Evolutionary conservation across 2,797 vertebrate genomes (phyloP), one percentile per base, ranked within the genome.

Genomic region (Anisognathus igniventris): DNA sequence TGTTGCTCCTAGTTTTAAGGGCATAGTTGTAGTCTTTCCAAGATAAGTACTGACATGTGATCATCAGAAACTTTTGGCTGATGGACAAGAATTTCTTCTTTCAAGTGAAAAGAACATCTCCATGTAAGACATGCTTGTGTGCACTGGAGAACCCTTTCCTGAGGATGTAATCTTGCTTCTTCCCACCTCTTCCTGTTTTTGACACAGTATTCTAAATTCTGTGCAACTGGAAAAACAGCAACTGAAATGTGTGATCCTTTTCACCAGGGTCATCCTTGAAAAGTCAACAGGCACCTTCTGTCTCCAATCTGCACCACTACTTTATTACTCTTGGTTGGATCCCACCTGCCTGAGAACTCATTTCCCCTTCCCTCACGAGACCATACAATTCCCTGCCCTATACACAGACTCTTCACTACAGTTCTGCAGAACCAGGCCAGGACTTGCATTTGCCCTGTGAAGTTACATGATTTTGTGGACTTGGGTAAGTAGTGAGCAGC

Each of bases 261-360:
- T 27, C 31, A 53, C 25, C 37, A 44, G 24, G 31, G 18, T 51
- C 27, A 12, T 57, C 60, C 57, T 56, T 66, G 44, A 28, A 54
- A 74, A 70, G 35, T 42, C 39, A 21, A 7, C 12, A 15, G 12
- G 42, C 17, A 18, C 31, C 17, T 39, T 35, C 14, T 2, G 3
- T 47, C 42, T 65, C 31, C 31, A 51, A 0, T 66, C 48, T 75
- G 33, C n/a, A 57, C 16, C 2, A 1, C 42, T 57, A 1, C 4
- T 1, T 58, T n/a, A 6, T 6, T 33, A 18, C 9, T 72, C 21
- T 37, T 19, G 40, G 13, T 24, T 45, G 74, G 33, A 51, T 50
- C 23, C 45, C 27, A 12, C 13, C 1, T 10, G 37, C 6, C 0
- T 31, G 25, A 48, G 28, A 53, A 31, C 12, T 53, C 0, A 0